Conservation (phyloP, 2,797 vertebrate species). For the Sebastes diaconus region DNA sequence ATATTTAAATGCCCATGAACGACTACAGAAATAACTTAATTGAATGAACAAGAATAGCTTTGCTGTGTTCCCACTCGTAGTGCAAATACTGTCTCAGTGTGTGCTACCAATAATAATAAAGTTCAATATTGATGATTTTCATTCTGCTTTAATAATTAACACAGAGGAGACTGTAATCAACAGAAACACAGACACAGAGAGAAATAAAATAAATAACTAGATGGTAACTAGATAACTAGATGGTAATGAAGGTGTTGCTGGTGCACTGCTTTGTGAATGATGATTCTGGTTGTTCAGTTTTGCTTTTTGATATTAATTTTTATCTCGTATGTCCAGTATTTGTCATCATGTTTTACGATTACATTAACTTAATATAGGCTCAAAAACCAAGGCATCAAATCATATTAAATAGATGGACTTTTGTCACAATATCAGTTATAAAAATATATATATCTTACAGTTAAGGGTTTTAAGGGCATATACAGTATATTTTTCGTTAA, state of each 20-base stretch:
- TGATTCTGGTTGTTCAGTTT: constrained; percentile 36
- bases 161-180: constrained; percentile 14
- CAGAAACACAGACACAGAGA: constrained; percentile 16
- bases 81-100: constrained; percentile 63
- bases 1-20: constrained; percentile 12
- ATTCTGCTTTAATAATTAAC: constrained; percentile 22
- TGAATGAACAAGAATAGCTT: constrained; percentile 50
- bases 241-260: constrained; percentile 64
- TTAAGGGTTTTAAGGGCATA: constrained; percentile 76
- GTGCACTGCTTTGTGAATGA: constrained; percentile 55
- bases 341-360: constrained; percentile 24
- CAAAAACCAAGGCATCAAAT: constrained; percentile 71
- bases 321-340: constrained; percentile 27
- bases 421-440: constrained; percentile 82
- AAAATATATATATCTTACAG: constrained; percentile 88
- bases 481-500: constrained; percentile 70
- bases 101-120: constrained; percentile 20
- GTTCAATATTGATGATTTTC: not conserved
- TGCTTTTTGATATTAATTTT: constrained; percentile 23
- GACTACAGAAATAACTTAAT: constrained; percentile 3
- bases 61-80: constrained; percentile 57
- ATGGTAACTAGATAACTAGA: not conserved
- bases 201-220: constrained; percentile 32
- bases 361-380: constrained; percentile 41
- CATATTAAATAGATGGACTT: constrained; percentile 72